A percentile compares a stretch with the other conserved stretches of the same genome.
phyloP scores from a whole-genome alignment of 2,888 invertebrate genomes.

The Agrenia bidenticulata region DNA sequence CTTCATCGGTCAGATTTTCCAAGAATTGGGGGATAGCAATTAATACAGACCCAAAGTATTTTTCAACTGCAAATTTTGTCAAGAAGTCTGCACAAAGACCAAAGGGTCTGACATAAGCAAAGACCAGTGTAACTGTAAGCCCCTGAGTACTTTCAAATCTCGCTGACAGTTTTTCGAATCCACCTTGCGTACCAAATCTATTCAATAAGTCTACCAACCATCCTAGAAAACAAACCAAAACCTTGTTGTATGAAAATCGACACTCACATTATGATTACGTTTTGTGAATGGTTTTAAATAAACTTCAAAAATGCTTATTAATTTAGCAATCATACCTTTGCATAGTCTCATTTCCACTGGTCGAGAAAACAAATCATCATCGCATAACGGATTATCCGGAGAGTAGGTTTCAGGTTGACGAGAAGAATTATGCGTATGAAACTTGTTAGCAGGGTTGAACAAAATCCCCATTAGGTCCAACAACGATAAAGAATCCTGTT shows the following conservation, averaged over 20 bases:
- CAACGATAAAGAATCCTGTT: slow-evolving; percentile 86
- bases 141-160: slow-evolving; percentile 75
- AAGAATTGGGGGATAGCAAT: slow-evolving; percentile 85
- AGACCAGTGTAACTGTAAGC: slow-evolving; percentile 74
- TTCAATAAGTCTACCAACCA: slow-evolving; percentile 97
- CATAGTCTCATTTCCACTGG: slow-evolving; percentile 81
- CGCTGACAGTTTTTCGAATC: slow-evolving; percentile 81
- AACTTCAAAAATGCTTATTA: too few relatives aligned
- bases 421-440: slow-evolving; percentile 81
- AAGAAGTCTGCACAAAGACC: slow-evolving; percentile 89
- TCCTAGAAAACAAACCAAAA: slow-evolving; percentile 56
- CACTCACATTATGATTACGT: too few relatives aligned
- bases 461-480: slow-evolving; percentile 89
- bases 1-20: slow-evolving; percentile 91
- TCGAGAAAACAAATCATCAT: slow-evolving; percentile 72
- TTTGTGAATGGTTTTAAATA: too few relatives aligned
- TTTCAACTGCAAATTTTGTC: slow-evolving; percentile 84
- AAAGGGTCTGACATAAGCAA: slow-evolving; percentile 82
- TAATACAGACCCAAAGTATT: slow-evolving; percentile 88
- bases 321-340: slow-evolving; percentile 60
- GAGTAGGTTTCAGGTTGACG: slow-evolving; percentile 72
- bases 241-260: too few relatives aligned
- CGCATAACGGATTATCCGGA: slow-evolving; percentile 64
- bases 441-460: slow-evolving; percentile 94
- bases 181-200: slow-evolving; percentile 83